phyloP scores from a whole-genome alignment of 2,113 vertebrate species.

The Aix galericulata region DNA sequence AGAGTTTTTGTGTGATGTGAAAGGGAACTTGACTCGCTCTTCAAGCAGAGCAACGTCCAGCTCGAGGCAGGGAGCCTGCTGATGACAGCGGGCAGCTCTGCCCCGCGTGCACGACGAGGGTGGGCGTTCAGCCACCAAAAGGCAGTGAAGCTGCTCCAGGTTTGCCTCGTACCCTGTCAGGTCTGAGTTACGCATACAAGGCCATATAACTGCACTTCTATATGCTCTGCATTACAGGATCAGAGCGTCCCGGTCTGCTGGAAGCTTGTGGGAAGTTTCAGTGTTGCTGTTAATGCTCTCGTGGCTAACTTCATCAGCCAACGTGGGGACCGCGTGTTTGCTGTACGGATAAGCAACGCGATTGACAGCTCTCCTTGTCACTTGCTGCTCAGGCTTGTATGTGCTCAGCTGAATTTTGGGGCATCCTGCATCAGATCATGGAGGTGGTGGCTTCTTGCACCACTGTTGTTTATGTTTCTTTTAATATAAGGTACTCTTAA shows the following conservation, averaged over 20 bases:
- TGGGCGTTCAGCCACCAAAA: neutral
- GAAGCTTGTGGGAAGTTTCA: neutral
- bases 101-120: accelerated
- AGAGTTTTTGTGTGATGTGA: neutral
- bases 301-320: neutral
- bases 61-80: neutral
- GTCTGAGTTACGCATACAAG: neutral
- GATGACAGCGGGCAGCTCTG: neutral
- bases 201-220: neutral
- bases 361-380: neutral
- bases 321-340: neutral
- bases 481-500: neutral
- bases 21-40: neutral
- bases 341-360: neutral
- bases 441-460: neutral
- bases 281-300: neutral
- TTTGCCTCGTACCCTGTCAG: neutral
- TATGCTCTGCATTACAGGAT: neutral
- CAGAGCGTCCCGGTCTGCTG: neutral
- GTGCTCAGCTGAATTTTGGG: neutral
- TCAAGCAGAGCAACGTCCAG: neutral
- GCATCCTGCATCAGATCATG: neutral
- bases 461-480: neutral
- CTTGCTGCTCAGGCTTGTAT: neutral
- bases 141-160: neutral